phyloP scores from a whole-genome alignment of 2,113 vertebrate species.

The Neomonachus schauinslandi region DNA sequence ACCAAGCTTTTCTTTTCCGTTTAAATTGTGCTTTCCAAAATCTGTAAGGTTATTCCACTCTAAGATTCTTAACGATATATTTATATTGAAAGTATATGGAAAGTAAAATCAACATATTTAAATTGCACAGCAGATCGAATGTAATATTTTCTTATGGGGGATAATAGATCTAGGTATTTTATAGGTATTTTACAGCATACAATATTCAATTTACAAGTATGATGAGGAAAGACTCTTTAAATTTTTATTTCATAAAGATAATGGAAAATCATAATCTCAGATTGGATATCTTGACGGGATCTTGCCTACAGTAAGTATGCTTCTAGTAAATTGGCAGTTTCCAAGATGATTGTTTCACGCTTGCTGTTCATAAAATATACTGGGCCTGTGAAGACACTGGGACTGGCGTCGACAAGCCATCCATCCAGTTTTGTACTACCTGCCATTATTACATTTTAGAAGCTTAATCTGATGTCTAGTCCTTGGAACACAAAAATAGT shows the following conservation, averaged over 20 bases:
- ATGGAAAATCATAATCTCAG: neutral
- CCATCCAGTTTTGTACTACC: neutral
- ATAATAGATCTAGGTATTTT: neutral
- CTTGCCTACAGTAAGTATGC: neutral
- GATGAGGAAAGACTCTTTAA: neutral
- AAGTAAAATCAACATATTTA: neutral
- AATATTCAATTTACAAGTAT: neutral
- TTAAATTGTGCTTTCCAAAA: constrained; percentile 40
- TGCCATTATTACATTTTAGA: neutral
- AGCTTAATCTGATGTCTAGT: neutral
- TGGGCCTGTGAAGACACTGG: neutral
- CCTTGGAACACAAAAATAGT: constrained; percentile 22
- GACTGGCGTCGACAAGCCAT: neutral
- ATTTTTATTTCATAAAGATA: constrained; percentile 30
- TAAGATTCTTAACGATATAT: constrained; percentile 15
- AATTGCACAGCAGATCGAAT: neutral
- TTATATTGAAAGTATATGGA: neutral
- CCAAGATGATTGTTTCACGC: neutral
- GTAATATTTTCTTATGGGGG: neutral
- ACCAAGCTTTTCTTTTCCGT: constrained; percentile 46
- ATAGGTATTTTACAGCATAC: neutral
- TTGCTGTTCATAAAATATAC: neutral
- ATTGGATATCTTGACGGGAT: neutral
- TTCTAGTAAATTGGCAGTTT: neutral
- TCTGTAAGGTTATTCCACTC: constrained; percentile 9